Conservation (phyloP, 2,797 vertebrate genomes). For the Muraenolepis orangiensis region DNA sequence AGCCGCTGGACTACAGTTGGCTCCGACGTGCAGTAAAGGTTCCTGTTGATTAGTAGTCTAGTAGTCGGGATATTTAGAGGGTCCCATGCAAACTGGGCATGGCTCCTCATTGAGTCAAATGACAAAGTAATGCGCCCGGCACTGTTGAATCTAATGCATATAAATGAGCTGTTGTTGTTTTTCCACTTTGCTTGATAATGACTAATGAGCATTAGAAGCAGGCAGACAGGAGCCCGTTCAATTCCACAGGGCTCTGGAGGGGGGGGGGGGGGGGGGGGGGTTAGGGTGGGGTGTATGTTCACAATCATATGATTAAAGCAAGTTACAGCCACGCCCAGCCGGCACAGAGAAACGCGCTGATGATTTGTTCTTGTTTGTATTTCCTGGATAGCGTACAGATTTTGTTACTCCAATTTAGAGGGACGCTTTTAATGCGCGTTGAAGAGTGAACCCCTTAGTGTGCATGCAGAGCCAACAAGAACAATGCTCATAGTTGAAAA, state of each 20-base stretch:
- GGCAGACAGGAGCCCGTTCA: slow-evolving; percentile 30
- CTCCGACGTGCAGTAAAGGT: background rate
- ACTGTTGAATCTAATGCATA: slow-evolving; percentile 46
- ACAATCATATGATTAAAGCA: too few relatives aligned
- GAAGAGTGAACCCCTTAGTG: background rate
- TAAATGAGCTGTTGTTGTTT: slow-evolving; percentile 42
- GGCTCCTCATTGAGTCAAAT: slow-evolving; percentile 18
- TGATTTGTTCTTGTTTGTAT: background rate
- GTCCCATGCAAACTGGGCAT: background rate
- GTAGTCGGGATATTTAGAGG: background rate
- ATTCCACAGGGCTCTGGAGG: slow-evolving; percentile 3
- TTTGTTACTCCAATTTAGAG: background rate
- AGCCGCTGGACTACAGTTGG: background rate
- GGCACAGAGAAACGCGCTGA: background rate
- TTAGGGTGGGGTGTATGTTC: too few relatives aligned
- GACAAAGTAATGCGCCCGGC: slow-evolving; percentile 22
- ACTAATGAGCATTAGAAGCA: slow-evolving; percentile 41
- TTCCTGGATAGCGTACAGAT: background rate
- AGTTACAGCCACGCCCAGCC: background rate
- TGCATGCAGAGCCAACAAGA: background rate
- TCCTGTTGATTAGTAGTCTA: background rate
- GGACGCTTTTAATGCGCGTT: background rate
- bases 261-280: too few relatives aligned
- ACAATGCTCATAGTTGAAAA: background rate
- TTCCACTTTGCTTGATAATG: slow-evolving; percentile 36